These are phyloP conservation scores for Muscicapa adusta DNA, from an alignment of 2,113 vertebrate genomes.

Conservation along the genomic window DNA sequence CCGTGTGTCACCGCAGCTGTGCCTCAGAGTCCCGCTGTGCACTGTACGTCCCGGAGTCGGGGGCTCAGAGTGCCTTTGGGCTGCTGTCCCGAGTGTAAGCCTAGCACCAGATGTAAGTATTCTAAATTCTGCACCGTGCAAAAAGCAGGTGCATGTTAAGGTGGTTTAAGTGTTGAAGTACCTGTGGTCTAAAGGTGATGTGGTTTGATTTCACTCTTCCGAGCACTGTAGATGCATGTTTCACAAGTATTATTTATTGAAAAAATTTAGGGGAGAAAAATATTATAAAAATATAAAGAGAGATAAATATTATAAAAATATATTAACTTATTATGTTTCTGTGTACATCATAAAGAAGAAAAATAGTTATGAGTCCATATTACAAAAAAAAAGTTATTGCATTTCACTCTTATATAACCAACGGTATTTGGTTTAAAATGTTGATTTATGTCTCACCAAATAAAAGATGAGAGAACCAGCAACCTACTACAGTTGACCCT, in stretches of 20 bases:
- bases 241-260: background rate
- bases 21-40: background rate
- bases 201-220: background rate
- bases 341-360: background rate
- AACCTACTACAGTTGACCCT: background rate
- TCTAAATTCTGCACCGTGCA: background rate
- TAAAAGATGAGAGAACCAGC: background rate
- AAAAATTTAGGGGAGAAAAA: background rate
- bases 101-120: background rate
- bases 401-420: background rate
- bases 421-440: background rate
- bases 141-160: background rate
- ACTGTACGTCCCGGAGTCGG: background rate
- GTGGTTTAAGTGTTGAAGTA: background rate
- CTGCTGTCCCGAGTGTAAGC: background rate
- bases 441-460: background rate
- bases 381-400: background rate
- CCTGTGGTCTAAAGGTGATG: background rate
- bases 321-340: background rate
- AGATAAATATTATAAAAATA: background rate
- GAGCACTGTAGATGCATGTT: background rate
- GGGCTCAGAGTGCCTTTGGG: background rate
- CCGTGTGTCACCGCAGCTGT: fast-evolving
- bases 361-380: background rate
- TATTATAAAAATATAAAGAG: background rate